Conservation (phyloP, 2,113 vertebrate genomes). For the Seriola quinqueradiata region DNA sequence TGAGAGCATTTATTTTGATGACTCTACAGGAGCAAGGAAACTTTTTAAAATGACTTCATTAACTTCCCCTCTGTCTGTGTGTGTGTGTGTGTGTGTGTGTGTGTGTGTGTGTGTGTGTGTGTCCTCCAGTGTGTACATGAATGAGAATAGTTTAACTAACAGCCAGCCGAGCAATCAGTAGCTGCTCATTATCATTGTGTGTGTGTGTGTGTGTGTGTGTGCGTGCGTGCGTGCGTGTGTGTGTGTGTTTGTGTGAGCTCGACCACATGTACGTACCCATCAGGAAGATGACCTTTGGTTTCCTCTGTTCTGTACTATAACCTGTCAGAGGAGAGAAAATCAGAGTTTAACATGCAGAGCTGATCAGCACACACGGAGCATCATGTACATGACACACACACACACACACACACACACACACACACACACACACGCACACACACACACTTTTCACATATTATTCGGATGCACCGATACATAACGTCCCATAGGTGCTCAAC, state of each 20-base stretch:
- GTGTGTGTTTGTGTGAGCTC: background rate
- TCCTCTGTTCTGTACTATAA: slow-evolving; percentile 88
- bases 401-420: background rate
- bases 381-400: background rate
- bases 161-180: slow-evolving; percentile 4
- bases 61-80: background rate
- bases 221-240: background rate
- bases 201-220: background rate
- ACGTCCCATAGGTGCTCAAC: too few species aligned
- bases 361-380: background rate
- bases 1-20: background rate
- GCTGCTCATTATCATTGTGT: slow-evolving; percentile 27
- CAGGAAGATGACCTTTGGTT: slow-evolving; percentile 93
- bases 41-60: background rate
- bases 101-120: background rate
- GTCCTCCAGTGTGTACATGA: background rate
- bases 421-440: too few species aligned
- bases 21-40: background rate
- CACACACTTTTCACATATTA: too few species aligned
- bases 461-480: too few species aligned
- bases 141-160: background rate
- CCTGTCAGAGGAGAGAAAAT: slow-evolving; percentile 64
- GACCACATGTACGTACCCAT: slow-evolving; percentile 87
- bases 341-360: slow-evolving; percentile 7
- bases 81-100: background rate